These are phyloP conservation scores for Danio kyathit DNA, from an alignment of 2,797 vertebrate species.

Conservation along the genomic window DNA sequence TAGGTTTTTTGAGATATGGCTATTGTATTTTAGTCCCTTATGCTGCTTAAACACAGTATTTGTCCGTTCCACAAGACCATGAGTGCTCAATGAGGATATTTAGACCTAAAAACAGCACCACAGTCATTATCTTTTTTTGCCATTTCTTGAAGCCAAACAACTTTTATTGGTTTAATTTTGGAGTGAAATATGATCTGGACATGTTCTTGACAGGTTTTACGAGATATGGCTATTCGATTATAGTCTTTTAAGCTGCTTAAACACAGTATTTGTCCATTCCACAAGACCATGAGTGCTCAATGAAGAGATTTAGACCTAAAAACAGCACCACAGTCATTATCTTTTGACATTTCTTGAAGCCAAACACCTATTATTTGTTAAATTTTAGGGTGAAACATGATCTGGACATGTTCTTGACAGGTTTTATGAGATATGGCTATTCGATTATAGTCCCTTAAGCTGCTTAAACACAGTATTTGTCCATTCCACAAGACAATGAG, in stretches of 20 bases:
- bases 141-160: too few relatives aligned
- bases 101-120: constrained; percentile 64
- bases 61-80: constrained; percentile 71
- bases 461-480: constrained; percentile 73
- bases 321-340: too few relatives aligned
- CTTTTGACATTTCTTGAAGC: too few relatives aligned
- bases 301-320: too few relatives aligned
- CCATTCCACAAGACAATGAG: constrained; percentile 67
- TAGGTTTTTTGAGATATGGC: constrained; percentile 68
- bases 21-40: constrained; percentile 69
- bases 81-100: constrained; percentile 65
- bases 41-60: constrained; percentile 72
- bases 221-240: too few relatives aligned
- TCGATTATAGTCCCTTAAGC: constrained; percentile 71
- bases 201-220: constrained; percentile 70
- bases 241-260: too few relatives aligned
- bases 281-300: too few relatives aligned
- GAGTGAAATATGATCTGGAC: background rate
- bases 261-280: too few relatives aligned
- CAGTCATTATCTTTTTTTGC: too few relatives aligned
- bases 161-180: constrained; percentile 59
- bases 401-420: constrained; percentile 53
- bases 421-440: constrained; percentile 66
- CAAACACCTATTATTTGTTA: constrained; percentile 62
- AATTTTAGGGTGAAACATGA: constrained; percentile 16